A percentile compares a stretch with the other conserved stretches of the same genome.
Evolutionary conservation across 2,888 invertebrate genomes (phyloP).

Genomic region (Penaeus monodon): DNA sequence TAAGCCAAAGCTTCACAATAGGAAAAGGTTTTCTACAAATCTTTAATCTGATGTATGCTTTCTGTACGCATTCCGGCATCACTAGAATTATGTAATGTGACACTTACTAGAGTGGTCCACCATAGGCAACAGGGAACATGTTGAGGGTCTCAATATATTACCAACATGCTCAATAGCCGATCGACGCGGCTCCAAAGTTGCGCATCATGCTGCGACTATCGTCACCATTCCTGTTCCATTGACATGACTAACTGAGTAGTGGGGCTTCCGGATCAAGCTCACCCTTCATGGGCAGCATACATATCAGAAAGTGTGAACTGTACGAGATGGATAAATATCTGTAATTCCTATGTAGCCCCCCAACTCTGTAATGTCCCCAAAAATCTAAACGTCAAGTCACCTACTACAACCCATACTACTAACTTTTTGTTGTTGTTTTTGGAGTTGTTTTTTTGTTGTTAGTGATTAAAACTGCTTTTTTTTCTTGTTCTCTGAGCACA

Average conservation of each 20-base stretch:
- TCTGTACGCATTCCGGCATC: background rate
- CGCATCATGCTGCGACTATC: constrained; percentile 39
- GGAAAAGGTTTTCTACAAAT: background rate
- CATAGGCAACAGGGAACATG: constrained; percentile 95
- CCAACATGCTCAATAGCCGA: constrained; percentile 89
- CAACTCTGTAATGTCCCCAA: too few species aligned
- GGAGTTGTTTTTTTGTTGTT: too few species aligned
- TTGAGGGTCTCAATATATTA: constrained; percentile 94
- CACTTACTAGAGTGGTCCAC: constrained; percentile 90
- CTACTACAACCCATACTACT: too few species aligned
- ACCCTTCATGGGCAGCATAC: constrained; percentile 59
- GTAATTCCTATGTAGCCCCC: too few species aligned
- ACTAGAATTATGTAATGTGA: background rate
- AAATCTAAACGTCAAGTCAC: too few species aligned
- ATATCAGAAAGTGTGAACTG: constrained; percentile 65
- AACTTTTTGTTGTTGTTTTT: too few species aligned
- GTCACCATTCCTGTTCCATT: constrained; percentile 25
- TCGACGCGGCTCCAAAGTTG: constrained; percentile 79
- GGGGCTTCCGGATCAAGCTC: constrained; percentile 3
- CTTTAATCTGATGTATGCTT: background rate
- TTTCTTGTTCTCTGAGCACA: too few species aligned
- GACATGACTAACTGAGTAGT: constrained; percentile 2
- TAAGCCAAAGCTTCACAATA: too few species aligned
- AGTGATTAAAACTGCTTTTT: too few species aligned
- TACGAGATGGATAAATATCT: background rate